phyloP scores from a whole-genome alignment of 2,797 vertebrate species.

The Clarias pachynema region DNA sequence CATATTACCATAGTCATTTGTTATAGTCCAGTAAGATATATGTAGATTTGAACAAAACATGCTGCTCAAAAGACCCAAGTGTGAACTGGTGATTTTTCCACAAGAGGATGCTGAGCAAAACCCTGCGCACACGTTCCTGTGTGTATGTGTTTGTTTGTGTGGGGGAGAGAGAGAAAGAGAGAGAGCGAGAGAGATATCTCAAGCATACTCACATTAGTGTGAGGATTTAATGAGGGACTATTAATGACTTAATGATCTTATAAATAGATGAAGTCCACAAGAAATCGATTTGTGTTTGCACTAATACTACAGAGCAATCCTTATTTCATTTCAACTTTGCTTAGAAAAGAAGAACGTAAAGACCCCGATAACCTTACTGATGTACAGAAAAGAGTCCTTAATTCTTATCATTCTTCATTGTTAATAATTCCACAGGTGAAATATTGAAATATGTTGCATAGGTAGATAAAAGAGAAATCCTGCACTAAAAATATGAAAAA shows the following conservation, averaged over 20 bases:
- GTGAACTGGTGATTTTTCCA: not conserved
- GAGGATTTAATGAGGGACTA: not conserved
- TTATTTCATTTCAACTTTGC: not conserved
- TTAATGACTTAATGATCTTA: not conserved
- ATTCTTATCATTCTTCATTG: not conserved
- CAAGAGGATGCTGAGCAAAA: slow-evolving; percentile 20
- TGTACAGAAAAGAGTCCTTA: not conserved
- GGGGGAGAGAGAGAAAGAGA: not conserved
- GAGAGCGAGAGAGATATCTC: no score
- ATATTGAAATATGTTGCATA: not conserved
- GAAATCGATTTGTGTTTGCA: not conserved
- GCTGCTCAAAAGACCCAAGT: slow-evolving; percentile 9
- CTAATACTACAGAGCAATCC: not conserved
- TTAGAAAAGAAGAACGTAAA: not conserved
- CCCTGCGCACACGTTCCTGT: not conserved
- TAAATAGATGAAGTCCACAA: not conserved
- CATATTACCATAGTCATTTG: not conserved
- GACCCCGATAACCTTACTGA: not conserved
- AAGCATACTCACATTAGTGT: not conserved
- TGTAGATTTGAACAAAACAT: slow-evolving; percentile 5
- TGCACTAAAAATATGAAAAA: no score
- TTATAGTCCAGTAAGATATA: not conserved
- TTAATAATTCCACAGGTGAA: not conserved
- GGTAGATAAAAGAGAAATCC: not conserved
- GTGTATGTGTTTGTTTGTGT: not conserved